Conservation (phyloP, 2,888 invertebrate genomes). For the Drosophila dives region DNA sequence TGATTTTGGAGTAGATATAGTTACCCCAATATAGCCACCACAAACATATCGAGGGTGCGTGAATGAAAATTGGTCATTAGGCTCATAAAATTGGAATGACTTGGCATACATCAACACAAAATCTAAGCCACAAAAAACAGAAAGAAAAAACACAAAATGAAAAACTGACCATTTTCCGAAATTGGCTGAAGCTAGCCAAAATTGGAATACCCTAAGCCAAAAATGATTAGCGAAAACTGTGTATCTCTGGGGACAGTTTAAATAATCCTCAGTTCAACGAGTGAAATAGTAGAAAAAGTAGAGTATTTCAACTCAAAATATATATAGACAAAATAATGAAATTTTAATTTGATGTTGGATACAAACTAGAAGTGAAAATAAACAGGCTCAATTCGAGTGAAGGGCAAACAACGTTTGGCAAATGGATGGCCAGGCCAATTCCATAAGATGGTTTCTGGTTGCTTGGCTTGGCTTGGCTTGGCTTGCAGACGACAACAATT, state of each 20-base stretch:
- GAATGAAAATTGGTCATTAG: constrained; percentile 67
- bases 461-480: background rate
- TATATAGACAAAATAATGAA: background rate
- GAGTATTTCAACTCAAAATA: background rate
- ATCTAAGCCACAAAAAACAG: constrained; percentile 10
- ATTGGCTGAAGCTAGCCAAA: background rate
- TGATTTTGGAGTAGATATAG: background rate
- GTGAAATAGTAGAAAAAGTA: background rate
- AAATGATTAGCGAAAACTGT: background rate
- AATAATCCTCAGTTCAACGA: background rate
- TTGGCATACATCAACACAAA: constrained; percentile 43
- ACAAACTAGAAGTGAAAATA: background rate
- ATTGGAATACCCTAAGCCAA: constrained; percentile 15
- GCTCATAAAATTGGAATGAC: constrained; percentile 66
- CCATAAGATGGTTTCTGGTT: constrained; percentile 40
- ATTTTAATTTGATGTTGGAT: background rate
- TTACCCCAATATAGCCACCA: background rate
- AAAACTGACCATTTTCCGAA: constrained; percentile 17
- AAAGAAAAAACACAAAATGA: constrained; percentile 6
- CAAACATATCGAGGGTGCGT: constrained; percentile 35
- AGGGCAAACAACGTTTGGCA: constrained; percentile 14
- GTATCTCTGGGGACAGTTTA: background rate
- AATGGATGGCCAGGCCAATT: constrained; percentile 17
- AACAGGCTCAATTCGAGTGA: background rate
- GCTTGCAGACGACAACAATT: constrained; percentile 60